Evolutionary conservation across 2,113 vertebrate species (phyloP), one percentile per base, ranked within the genome.

Genomic region (Neotragus moschatus): DNA sequence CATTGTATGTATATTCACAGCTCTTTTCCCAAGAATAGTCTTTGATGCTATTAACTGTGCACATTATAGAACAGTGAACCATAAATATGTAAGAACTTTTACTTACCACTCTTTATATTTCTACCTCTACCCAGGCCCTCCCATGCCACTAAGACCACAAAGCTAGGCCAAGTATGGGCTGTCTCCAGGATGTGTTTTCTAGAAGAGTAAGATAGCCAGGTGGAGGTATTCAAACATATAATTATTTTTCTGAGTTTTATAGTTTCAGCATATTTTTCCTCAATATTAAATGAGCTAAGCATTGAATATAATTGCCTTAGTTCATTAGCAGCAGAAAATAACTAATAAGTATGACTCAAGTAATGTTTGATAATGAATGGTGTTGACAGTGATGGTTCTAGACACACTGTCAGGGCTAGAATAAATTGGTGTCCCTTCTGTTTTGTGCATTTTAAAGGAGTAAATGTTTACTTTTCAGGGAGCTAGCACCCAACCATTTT

Each of bases 311-410:
- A 56, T n/a, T 92, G 56, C 25, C 39, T 53, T 75, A 63, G 53
- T 95, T 91, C 23, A 51, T 66, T n/a, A 36, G 26, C 39, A 96
- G 75, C 33, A 80, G 90, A 96, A 95, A 33, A 90, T n/a, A 86
- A 73, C 3, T 49, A 33, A 19, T 19, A 89, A 86, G 28, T 77
- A 0, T 89, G 51, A 51, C 82, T 21, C 81, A 66, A 47, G 43
- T 49, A 75, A 45, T 63, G 7, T 84, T 91, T 91, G 60, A 21
- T 96, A 61, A 45, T n/a, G 43, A 61, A 53, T 51, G n/a, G 3
- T 60, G 33, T 25, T 84, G 26, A 55, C 84, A 84, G 47, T 70
- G 53, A 23, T 80, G 19, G 84, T 88, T 79, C 81, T 51, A n/a
- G 17, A 47, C 30, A 47, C 43, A 55, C 53, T 30, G 16, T 91